Evolutionary conservation across 2,113 vertebrate species (phyloP).

Genomic region (Hippotragus niger): DNA sequence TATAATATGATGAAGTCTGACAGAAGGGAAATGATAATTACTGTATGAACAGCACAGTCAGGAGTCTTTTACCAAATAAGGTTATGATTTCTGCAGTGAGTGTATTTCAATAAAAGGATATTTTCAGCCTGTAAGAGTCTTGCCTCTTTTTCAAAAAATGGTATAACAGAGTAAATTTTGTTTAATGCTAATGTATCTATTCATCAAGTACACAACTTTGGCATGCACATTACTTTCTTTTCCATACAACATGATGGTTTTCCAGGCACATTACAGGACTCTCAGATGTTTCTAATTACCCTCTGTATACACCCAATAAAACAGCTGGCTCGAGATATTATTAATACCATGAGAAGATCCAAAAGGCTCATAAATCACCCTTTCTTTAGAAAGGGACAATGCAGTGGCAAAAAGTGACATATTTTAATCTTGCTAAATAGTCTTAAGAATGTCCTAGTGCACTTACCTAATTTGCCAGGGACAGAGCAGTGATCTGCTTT

Average conservation of each 20-base stretch:
- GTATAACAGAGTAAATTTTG: slow-evolving; percentile 10
- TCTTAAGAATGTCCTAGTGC: not conserved
- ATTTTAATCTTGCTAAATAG: slow-evolving; percentile 45
- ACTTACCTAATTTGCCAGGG: not conserved
- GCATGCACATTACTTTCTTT: not conserved
- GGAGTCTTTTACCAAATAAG: slow-evolving; percentile 81
- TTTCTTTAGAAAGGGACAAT: slow-evolving; percentile 56
- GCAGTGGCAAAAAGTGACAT: slow-evolving; percentile 34
- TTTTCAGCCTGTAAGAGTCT: slow-evolving; percentile 37
- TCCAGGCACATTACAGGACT: slow-evolving; percentile 17
- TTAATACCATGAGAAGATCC: slow-evolving; percentile 54
- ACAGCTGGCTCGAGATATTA: slow-evolving; percentile 56
- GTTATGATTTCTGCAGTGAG: slow-evolving; percentile 59
- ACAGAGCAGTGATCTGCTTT: not conserved
- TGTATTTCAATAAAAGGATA: slow-evolving; percentile 41
- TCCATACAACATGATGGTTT: slow-evolving; percentile 13
- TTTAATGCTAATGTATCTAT: slow-evolving; percentile 25
- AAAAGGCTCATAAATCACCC: slow-evolving; percentile 42
- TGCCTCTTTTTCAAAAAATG: slow-evolving; percentile 38
- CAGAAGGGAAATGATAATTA: slow-evolving; percentile 78
- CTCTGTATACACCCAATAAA: slow-evolving; percentile 71
- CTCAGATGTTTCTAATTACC: slow-evolving; percentile 75
- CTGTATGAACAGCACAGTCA: slow-evolving; percentile 68
- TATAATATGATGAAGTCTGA: slow-evolving; percentile 75
- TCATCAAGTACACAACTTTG: slow-evolving; percentile 27